phyloP scores from a whole-genome alignment of 2,888 invertebrate species.

The Phalangium opilio region DNA sequence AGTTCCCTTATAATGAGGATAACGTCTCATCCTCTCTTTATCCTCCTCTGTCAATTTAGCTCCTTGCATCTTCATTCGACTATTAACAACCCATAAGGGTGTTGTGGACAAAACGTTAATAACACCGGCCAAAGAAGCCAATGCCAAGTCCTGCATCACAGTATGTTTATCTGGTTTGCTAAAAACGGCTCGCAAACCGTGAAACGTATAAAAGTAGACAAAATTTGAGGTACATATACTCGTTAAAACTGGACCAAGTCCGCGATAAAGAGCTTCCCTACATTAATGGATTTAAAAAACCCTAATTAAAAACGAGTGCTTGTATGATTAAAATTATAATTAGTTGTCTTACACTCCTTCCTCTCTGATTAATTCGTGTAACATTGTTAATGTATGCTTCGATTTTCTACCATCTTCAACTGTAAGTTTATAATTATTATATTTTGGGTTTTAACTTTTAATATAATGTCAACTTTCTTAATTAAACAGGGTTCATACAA shows the following conservation, averaged over 20 bases:
- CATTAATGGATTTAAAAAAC: constrained; percentile 9
- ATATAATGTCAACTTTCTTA: no score
- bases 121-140: constrained; percentile 59
- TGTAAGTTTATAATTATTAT: no score
- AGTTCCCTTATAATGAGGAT: constrained; percentile 24
- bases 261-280: constrained; percentile 47
- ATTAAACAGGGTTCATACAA: no score
- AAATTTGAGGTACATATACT: constrained; percentile 66
- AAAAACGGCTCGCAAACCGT: constrained; percentile 50
- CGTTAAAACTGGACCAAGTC: constrained; percentile 63
- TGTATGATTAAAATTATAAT: neutral
- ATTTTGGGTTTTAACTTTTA: no score
- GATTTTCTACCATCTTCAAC: constrained; percentile 54
- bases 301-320: neutral
- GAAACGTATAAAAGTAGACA: constrained; percentile 87
- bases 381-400: constrained; percentile 47
- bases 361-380: constrained; percentile 47
- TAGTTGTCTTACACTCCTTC: constrained; percentile 46
- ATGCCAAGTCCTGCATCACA: constrained; percentile 53
- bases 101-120: constrained; percentile 71
- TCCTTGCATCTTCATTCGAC: constrained; percentile 65
- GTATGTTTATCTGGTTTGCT: constrained; percentile 35
- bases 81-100: constrained; percentile 84
- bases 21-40: constrained; percentile 11
- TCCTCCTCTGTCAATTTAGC: constrained; percentile 18